Conservation (phyloP, 92 coral and sea anemone species). For the Epizoanthus ramosus region DNA sequence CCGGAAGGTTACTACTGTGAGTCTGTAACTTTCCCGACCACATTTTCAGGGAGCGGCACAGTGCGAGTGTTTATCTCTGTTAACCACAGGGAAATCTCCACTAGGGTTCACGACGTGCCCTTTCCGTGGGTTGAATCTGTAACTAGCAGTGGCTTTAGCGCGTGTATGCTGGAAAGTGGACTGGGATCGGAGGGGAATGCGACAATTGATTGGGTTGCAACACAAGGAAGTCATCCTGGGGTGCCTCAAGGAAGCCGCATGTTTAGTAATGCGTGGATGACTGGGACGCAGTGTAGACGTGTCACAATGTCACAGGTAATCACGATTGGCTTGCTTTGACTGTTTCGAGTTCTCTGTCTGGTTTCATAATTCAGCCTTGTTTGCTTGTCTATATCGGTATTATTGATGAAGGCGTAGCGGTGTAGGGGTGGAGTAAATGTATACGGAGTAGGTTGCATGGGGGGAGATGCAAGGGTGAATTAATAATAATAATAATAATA, state of each 20-base stretch:
- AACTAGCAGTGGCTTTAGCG: conserved; percentile 15
- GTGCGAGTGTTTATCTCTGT: conserved; percentile 14
- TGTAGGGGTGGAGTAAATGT: no score
- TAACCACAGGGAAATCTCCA: conserved; percentile 1
- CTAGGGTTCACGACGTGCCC: conserved; percentile 6
- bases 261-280: neutral
- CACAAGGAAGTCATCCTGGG: neutral
- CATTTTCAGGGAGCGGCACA: conserved; percentile 1
- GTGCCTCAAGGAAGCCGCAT: neutral
- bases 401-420: neutral
- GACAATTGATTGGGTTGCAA: neutral
- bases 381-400: neutral
- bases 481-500: no score
- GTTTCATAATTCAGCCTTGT: no score
- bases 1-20: conserved; percentile 9
- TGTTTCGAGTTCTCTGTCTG: no score
- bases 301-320: conserved; percentile 4
- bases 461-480: no score
- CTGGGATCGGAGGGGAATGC: conserved; percentile 10
- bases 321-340: no score
- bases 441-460: no score
- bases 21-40: conserved; percentile 9
- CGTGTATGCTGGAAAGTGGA: conserved; percentile 14
- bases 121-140: conserved; percentile 12
- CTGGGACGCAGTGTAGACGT: conserved; percentile 1